Conservation (phyloP, 1,140 invertebrate genomes). For the Samia ricini region DNA sequence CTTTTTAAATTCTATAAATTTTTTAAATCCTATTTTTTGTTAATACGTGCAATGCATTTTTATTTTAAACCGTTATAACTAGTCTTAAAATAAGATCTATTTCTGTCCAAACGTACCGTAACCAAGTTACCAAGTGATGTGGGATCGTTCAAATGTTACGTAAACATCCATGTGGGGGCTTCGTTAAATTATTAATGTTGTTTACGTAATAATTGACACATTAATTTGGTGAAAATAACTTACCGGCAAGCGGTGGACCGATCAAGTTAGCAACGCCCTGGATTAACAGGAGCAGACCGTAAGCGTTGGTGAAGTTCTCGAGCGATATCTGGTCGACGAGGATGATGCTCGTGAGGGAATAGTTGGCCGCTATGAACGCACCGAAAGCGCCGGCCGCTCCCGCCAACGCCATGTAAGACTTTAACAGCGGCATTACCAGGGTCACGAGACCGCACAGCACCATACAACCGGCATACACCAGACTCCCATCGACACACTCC, state of each 20-base stretch:
- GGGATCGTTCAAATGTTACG: no score
- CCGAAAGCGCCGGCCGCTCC: constrained; percentile 86
- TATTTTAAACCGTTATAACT: no score
- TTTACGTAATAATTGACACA: no score
- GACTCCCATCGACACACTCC: constrained; percentile 84
- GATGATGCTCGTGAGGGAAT: constrained; percentile 91
- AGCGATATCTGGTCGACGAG: constrained; percentile 90
- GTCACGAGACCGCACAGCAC: constrained; percentile 85
- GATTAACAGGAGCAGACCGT: constrained; percentile 91
- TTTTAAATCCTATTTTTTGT: no score
- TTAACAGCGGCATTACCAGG: constrained; percentile 82
- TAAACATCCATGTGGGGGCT: no score
- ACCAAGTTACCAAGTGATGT: no score
- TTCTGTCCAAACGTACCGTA: no score
- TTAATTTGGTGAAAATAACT: no score
- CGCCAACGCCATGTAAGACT: constrained; percentile 81
- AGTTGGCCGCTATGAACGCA: constrained; percentile 91
- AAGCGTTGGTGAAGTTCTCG: constrained; percentile 93
- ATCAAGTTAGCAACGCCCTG: constrained; percentile 93
- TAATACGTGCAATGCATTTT: no score
- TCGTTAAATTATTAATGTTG: no score
- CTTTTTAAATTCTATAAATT: no score
- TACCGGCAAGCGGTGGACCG: constrained; percentile 91
- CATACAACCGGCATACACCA: constrained; percentile 90
- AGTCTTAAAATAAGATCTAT: no score